Percentiles rank a stretch among this genome's conserved stretches.
Evolutionary conservation across 2,113 vertebrate genomes (phyloP).

Genomic region (Myocastor coypus): DNA sequence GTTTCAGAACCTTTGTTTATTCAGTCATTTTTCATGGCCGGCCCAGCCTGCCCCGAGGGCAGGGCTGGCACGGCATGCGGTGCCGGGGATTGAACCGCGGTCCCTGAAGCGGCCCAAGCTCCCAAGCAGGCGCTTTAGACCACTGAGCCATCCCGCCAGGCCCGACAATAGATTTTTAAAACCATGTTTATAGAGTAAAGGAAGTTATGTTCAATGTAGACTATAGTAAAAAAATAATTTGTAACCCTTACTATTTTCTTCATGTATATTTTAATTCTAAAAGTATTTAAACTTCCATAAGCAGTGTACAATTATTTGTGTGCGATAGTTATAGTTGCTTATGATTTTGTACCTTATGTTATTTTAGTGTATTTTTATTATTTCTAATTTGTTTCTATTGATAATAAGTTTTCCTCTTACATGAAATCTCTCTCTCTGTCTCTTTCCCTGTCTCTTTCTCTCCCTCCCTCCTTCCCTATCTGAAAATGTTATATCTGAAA

Average conservation of each 20-base stretch:
- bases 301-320: not conserved
- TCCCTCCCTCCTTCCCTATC: not conserved
- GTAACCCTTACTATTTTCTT: not conserved
- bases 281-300: not conserved
- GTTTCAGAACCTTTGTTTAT: too few species aligned
- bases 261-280: conserved; percentile 28
- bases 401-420: not conserved
- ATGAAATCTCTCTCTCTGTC: not conserved
- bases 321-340: not conserved
- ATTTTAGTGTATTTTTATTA: not conserved
- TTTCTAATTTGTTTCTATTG: not conserved
- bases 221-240: not conserved
- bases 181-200: not conserved
- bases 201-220: not conserved
- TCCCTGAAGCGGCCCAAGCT: too few species aligned
- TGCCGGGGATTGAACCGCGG: too few species aligned
- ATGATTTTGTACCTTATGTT: not conserved
- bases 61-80: too few species aligned
- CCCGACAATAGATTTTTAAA: too few species aligned
- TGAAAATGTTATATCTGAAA: not conserved
- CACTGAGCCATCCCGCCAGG: too few species aligned
- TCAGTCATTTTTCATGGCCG: too few species aligned
- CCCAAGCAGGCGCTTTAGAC: too few species aligned
- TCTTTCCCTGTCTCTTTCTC: not conserved
- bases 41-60: too few species aligned